Evolutionary conservation across 2,113 vertebrate genomes (phyloP), one percentile per base, ranked within the genome.

Genomic region (Cheilinus undulatus): DNA sequence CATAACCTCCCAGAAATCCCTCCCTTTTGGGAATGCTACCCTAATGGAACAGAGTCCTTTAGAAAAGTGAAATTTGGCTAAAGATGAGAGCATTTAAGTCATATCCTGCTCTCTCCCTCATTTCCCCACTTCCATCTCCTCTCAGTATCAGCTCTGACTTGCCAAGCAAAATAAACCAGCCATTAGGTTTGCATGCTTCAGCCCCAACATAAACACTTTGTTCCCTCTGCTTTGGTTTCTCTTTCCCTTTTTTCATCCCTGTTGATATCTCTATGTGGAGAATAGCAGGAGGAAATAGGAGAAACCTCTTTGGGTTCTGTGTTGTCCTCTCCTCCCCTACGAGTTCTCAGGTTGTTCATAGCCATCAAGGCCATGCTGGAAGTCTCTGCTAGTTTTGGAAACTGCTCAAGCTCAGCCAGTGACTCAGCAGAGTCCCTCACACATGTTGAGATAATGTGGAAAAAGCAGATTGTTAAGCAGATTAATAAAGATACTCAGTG

Each of bases 401-500:
- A 78, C 38, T 3, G 5, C 72, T 67, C 13, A 7, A 36, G 68
- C 50, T 84, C 36, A 71, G 73, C 73, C 82, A 46, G 71, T 89
- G 85, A 88, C 86, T 87, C 88, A 86, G 85, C 83, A 87, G 76
- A 76, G 61, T 66, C 27, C 45, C 66, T 76, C n/a, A 24, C 80
- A 78, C 50, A 46, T 83, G 79, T 84, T 32, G 70, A 64, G 69
- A 85, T 82, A 65, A 86, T 82, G 68, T 88, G 76, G 69, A 88
- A 91, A 69, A 87, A 88, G 73, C 89, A 91, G 89, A 90, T 76
- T 89, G 84, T 84, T 45, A 53, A 77, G 68, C 82, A 78, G 80
- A 84, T 87, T 85, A 80, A 82, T 87, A 75, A 82, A 86, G 73
- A 85, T 72, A 70, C 69, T 80, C 66, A 63, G 82, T 30, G 73